Percentiles rank a stretch among this genome's conserved stretches.
phyloP scores from a whole-genome alignment of 2,888 invertebrate genomes.

The Mimas tiliae region DNA sequence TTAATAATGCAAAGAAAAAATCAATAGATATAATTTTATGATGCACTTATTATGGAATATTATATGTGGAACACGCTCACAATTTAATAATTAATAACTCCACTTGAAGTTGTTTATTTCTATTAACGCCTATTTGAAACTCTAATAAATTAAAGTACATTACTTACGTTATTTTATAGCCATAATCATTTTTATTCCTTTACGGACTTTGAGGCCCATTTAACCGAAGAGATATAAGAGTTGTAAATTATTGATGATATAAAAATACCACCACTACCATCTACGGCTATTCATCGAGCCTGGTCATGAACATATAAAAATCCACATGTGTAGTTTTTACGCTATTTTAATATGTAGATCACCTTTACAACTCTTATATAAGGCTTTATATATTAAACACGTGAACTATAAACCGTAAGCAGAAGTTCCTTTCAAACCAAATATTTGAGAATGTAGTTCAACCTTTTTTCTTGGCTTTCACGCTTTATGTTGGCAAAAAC shows the following conservation, averaged over 20 bases:
- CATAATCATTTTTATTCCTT: constrained; percentile 2
- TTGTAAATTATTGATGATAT: constrained; percentile 15
- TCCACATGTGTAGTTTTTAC: not conserved
- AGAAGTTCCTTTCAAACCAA: not conserved
- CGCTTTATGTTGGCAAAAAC: not conserved
- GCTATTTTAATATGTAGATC: constrained; percentile 20
- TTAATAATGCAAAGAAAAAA: no score
- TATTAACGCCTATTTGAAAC: not conserved
- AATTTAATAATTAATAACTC: not conserved
- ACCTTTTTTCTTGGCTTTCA: not conserved
- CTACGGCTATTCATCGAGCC: not conserved
- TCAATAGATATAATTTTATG: no score
- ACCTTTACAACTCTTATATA: constrained; percentile 18
- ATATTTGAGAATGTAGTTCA: not conserved
- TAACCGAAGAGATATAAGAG: constrained; percentile 2
- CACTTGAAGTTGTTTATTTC: not conserved
- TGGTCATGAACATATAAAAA: constrained; percentile 6
- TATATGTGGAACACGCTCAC: not conserved
- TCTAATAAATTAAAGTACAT: not conserved
- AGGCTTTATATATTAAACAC: constrained; percentile 11
- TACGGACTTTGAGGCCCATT: constrained; percentile 4
- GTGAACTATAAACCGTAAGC: not conserved
- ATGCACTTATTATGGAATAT: no score
- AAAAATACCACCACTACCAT: constrained; percentile 14
- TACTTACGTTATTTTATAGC: not conserved